Evolutionary conservation across 2,113 vertebrate species (phyloP), one percentile per base, ranked within the genome.

Genomic region (Erpornis zantholeuca): DNA sequence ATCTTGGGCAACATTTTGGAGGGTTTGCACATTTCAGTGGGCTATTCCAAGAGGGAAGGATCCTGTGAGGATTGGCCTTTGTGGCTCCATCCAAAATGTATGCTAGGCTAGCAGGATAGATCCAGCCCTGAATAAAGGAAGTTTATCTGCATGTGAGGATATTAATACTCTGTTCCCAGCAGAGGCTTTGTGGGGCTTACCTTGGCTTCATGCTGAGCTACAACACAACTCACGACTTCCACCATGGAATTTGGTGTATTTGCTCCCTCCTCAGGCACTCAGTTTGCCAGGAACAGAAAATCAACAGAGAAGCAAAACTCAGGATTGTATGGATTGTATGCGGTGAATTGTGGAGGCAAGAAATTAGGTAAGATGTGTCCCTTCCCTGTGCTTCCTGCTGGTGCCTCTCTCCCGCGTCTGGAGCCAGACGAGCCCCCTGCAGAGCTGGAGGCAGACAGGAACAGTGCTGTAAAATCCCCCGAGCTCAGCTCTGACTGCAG

Each of bases 401-500:
- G 9, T 64, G 70, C 68, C 38, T 88, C 31, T 63, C 24, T 65
- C 52, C 20, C 0, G 0, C 15, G 40, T 38, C 64, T 59, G 60
- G 38, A 64, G 69, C 36, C 56, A 71, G 76, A 63, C 44, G 8
- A 75, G 57, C 29, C 31, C n/a, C 70, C 57, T 68, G 77, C 14
- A 28, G 92, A 49, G 89, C 4, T 68, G 73, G 40, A 91, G 53
- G 49, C 57, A 94, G 81, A 49, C 87, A 64, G 44, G 53, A 86
- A 61, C 12, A 65, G 77, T 44, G 86, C 81, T 82, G 16, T n/a
- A 44, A 94, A 92, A 70, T 73, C 76, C 69, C 36, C 56, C 12
- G 5, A 86, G 86, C 83, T 88, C 83, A 75, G 72, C 86, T 71
- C 91, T 63, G 33, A n/a, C 73, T 63, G 86, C 12, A 54, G 81